These are phyloP conservation scores for Cephalopterus ornatus DNA, from an alignment of 2,113 vertebrate species.

Conservation along the genomic window DNA sequence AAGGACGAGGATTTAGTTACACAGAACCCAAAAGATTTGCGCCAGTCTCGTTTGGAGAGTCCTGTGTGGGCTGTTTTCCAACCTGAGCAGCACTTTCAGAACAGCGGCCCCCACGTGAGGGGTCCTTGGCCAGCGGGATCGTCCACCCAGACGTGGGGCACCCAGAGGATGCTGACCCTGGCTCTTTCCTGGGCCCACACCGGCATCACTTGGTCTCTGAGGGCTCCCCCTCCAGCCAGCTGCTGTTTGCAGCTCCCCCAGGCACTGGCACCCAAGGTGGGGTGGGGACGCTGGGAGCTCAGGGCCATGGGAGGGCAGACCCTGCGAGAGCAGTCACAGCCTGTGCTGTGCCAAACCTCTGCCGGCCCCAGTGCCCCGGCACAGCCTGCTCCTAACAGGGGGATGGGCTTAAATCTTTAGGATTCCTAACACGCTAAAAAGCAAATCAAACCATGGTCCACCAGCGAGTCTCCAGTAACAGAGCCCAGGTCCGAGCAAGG, in stretches of 20 bases:
- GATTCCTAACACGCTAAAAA: background rate
- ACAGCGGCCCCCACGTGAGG: background rate
- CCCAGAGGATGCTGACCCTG: background rate
- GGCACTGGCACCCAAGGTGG: rapidly evolving
- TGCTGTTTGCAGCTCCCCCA: background rate
- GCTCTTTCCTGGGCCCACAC: background rate
- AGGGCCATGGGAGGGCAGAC: too few relatives aligned
- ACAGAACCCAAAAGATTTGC: background rate
- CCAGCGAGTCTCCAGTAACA: background rate
- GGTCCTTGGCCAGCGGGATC: background rate
- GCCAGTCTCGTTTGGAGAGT: rapidly evolving
- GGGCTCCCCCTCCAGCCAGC: background rate
- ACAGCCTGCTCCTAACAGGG: background rate
- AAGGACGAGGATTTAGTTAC: background rate
- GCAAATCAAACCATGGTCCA: background rate
- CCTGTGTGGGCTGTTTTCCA: background rate
- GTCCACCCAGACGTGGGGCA: background rate
- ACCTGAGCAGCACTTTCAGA: background rate
- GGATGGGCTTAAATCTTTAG: background rate
- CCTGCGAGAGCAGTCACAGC: background rate
- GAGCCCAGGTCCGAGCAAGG: background rate
- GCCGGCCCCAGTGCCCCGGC: background rate
- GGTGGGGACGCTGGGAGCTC: rapidly evolving
- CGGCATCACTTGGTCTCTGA: background rate
- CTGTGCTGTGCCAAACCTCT: background rate